Evolutionary conservation across 2,797 vertebrate genomes (phyloP), one percentile per base, ranked within the genome.

Genomic region (Huso huso): DNA sequence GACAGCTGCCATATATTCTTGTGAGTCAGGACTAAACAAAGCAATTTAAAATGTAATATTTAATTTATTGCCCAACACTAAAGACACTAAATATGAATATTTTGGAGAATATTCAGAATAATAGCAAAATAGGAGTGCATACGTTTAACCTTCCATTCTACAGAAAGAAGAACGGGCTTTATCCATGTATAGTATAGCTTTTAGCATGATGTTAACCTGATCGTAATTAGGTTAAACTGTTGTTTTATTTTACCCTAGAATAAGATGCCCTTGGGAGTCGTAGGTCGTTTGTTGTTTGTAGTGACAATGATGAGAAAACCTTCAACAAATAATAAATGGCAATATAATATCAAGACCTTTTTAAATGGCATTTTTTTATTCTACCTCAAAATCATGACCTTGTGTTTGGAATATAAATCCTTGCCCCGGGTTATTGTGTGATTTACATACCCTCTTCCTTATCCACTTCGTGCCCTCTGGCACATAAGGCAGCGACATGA

Each of bases 191-290:
- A 37, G 37, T 37, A 37, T 5, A 48, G 83, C 84, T 87, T 86
- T 89, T 87, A 87, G 81, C 82, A 78, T 87, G 79, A 78, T 79
- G 71, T 77, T 68, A 69, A 83, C 87, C 86, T 89, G 87, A 89
- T 84, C 85, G 85, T 89, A 88, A 89, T 90, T 86, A 87, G 81
- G 82, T 88, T 86, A 82, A 87, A 74, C 76, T 78, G 77, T 81
- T 79, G 72, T 68, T 37, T 37, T 37, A 67, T 79, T 79, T 85
- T 84, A 88, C 83, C 81, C 83, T 78, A 72, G 7, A 77, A 72
- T 84, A 81, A 78, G 76, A 77, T 81, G 82, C 79, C 87, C 86
- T 86, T 88, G 85, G 82, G 81, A 82, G 79, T 72, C 37, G 80
- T 79, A 86, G 82, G 5, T 37, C 37, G 82, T 77, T 75, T 76